These are phyloP conservation scores for Adelges cooleyi DNA, from an alignment of 1,140 invertebrate species.

Conservation along the genomic window DNA sequence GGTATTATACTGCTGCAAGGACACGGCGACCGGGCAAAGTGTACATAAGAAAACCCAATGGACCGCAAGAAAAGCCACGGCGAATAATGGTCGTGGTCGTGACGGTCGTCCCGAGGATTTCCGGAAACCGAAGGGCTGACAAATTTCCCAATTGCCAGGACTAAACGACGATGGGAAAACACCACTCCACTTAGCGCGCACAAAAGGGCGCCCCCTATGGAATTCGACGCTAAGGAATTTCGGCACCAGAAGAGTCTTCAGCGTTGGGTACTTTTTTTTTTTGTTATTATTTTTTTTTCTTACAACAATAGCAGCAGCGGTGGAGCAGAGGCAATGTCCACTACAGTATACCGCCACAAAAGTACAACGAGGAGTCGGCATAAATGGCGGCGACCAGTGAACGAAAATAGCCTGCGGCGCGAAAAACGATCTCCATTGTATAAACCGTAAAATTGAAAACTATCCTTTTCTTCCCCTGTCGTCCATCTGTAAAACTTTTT, in stretches of 20 bases:
- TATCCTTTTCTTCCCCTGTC: not conserved
- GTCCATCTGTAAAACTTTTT: not conserved
- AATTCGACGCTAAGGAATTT: not conserved
- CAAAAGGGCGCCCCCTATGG: not conserved
- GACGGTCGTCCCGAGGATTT: no score
- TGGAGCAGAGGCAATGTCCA: no score
- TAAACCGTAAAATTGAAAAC: slow-evolving; percentile 20
- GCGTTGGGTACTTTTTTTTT: no score
- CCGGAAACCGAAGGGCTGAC: not conserved
- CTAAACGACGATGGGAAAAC: not conserved
- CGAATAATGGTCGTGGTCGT: no score
- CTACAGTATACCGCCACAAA: not conserved
- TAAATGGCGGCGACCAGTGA: not conserved
- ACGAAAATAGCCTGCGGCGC: slow-evolving; percentile 8
- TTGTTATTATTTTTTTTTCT: no score
- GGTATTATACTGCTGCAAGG: no score
- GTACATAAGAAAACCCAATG: no score
- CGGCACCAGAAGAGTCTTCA: no score
- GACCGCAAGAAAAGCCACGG: no score
- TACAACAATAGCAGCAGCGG: no score
- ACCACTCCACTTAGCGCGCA: slow-evolving; percentile 15
- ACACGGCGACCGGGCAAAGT: no score
- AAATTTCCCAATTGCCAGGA: slow-evolving; percentile 13
- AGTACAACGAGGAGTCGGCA: not conserved
- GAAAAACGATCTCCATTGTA: slow-evolving; percentile 26